These are phyloP conservation scores for Eristalis arbustorum DNA, from an alignment of 2,888 invertebrate species.

Conservation along the genomic window DNA sequence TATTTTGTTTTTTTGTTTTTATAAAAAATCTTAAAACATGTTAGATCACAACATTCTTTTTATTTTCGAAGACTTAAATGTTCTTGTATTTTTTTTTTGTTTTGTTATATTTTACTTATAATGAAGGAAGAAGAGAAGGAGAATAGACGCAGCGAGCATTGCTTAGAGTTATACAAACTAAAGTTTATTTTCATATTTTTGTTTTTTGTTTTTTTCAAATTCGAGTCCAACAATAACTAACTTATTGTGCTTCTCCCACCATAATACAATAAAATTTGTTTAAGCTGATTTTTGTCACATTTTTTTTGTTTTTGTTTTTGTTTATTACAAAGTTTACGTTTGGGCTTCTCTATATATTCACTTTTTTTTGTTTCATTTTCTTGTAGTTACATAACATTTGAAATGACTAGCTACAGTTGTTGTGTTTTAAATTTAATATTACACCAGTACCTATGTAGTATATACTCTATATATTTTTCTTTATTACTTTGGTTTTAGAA, in stretches of 20 bases:
- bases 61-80: slow-evolving; percentile 72
- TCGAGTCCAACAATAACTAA: slow-evolving; percentile 69
- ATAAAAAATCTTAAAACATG: slow-evolving; percentile 70
- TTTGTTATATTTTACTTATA: slow-evolving; percentile 71
- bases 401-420: slow-evolving; percentile 69
- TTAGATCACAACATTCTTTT: slow-evolving; percentile 70
- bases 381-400: slow-evolving; percentile 69
- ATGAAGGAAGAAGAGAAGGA: slow-evolving; percentile 70
- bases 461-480: slow-evolving; percentile 53
- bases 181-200: slow-evolving; percentile 45
- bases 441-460: slow-evolving; percentile 69
- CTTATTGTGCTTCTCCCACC: slow-evolving; percentile 67
- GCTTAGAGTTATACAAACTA: slow-evolving; percentile 69
- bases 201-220: slow-evolving; percentile 55
- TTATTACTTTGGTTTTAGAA: slow-evolving; percentile 67
- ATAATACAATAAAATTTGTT: slow-evolving; percentile 46
- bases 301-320: slow-evolving; percentile 59
- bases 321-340: slow-evolving; percentile 70
- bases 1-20: slow-evolving; percentile 57
- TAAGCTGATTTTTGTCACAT: not conserved
- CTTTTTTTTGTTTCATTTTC: slow-evolving; percentile 46
- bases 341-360: slow-evolving; percentile 62
- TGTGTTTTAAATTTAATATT: slow-evolving; percentile 67
- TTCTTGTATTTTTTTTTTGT: slow-evolving; percentile 48
- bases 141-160: slow-evolving; percentile 70